Conservation (phyloP, 1,140 invertebrate species). For the Polypedilum vanderplanki region DNA sequence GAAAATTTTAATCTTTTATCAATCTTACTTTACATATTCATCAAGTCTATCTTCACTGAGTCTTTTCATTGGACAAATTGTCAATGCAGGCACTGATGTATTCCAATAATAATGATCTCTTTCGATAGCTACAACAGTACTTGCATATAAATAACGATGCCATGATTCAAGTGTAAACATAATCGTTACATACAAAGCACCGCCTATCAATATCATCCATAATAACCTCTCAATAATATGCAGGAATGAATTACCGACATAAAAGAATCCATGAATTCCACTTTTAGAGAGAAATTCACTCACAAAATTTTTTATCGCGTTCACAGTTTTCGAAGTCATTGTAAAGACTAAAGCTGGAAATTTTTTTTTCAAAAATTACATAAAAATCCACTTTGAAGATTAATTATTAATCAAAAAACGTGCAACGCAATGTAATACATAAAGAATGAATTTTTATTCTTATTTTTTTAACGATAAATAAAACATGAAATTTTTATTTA, state of each 20-base stretch:
- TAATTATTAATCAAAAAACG: too few species aligned
- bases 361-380: too few species aligned
- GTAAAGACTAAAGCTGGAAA: not conserved
- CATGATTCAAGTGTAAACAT: constrained; percentile 37
- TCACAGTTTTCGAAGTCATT: not conserved
- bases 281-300: not conserved
- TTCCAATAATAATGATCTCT: constrained; percentile 61
- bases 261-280: not conserved
- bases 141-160: constrained; percentile 38
- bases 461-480: too few species aligned
- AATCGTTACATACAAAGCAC: constrained; percentile 37
- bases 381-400: too few species aligned
- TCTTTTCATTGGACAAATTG: constrained; percentile 47
- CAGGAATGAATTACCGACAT: not conserved
- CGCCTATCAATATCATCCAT: constrained; percentile 36
- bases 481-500: too few species aligned
- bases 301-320: not conserved
- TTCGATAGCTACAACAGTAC: constrained; percentile 60
- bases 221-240: constrained; percentile 30
- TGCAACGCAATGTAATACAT: too few species aligned
- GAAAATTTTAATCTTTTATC: not conserved
- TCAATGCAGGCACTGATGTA: constrained; percentile 54
- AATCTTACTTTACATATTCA: constrained; percentile 43
- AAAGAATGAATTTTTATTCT: too few species aligned
- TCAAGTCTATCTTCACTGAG: constrained; percentile 44